Percentiles rank a stretch among this genome's conserved stretches.
These are phyloP conservation scores for Epinephelus cyanopodus DNA, from an alignment of 2,113 vertebrate genomes.

Conservation along the genomic window DNA sequence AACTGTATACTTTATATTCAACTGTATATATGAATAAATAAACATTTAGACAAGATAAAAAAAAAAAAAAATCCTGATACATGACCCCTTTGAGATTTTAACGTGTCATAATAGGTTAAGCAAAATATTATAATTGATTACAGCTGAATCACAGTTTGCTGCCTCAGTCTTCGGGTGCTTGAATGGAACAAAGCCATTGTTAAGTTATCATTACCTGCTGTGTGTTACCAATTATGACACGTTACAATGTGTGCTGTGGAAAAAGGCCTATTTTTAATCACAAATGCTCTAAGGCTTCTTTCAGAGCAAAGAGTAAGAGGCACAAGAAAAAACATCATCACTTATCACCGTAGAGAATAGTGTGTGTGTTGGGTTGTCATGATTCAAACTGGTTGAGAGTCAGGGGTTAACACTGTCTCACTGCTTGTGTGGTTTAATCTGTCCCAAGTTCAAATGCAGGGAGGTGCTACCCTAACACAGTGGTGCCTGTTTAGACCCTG, in stretches of 20 bases:
- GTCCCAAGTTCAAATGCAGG: constrained; percentile 53
- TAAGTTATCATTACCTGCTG: neutral
- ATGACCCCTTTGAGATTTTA: neutral
- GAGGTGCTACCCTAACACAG: constrained; percentile 46
- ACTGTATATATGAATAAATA: neutral
- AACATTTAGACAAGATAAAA: no score
- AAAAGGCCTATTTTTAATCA: neutral
- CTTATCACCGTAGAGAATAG: neutral
- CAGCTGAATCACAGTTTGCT: neutral
- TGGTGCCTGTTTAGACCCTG: constrained; percentile 61
- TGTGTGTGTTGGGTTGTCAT: neutral
- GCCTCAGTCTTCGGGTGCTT: neutral
- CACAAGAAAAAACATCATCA: neutral
- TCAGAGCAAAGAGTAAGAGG: neutral
- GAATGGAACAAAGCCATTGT: neutral
- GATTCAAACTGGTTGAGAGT: constrained; percentile 10
- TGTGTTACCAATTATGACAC: neutral
- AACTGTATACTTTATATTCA: neutral
- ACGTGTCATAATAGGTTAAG: neutral
- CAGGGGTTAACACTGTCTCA: constrained; percentile 47
- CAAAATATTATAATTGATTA: neutral
- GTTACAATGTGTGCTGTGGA: neutral
- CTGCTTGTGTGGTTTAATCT: constrained; percentile 57
- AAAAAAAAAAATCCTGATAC: neutral
- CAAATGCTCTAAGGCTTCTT: neutral